Conservation (phyloP, 2,113 vertebrate species). For the Nestor notabilis region DNA sequence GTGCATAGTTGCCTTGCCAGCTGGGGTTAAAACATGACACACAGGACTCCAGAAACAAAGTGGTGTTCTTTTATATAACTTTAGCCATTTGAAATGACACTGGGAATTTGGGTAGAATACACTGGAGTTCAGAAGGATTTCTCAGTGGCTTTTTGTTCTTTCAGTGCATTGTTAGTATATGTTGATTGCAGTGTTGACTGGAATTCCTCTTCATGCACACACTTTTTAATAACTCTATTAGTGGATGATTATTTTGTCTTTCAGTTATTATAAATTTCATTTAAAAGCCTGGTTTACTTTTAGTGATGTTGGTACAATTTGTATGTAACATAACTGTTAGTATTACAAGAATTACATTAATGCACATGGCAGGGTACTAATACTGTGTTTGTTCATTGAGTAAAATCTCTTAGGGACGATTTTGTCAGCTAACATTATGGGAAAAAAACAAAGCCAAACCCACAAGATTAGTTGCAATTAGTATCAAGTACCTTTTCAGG, state of each 20-base stretch:
- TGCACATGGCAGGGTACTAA: not conserved
- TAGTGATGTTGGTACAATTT: not conserved
- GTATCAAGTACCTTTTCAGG: not conserved
- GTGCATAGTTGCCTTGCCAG: not conserved
- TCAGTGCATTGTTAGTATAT: not conserved
- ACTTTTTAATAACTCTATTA: not conserved
- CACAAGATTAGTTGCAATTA: not conserved
- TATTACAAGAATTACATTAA: not conserved
- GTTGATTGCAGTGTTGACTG: not conserved
- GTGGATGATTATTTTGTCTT: not conserved
- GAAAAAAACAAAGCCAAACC: not conserved
- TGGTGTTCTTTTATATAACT: rapidly evolving
- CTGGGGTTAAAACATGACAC: not conserved
- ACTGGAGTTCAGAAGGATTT: not conserved
- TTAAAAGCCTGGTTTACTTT: not conserved
- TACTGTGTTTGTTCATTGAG: not conserved
- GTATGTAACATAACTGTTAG: not conserved
- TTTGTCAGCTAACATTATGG: not conserved
- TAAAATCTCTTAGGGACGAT: not conserved
- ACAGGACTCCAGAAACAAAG: not conserved
- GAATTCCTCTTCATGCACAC: not conserved
- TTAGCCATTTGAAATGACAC: not conserved
- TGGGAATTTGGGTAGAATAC: not conserved
- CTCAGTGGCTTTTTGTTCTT: not conserved
- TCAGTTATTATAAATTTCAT: not conserved